Evolutionary conservation across 2,888 invertebrate genomes (phyloP).

Genomic region (Trissolcus japonicus): DNA sequence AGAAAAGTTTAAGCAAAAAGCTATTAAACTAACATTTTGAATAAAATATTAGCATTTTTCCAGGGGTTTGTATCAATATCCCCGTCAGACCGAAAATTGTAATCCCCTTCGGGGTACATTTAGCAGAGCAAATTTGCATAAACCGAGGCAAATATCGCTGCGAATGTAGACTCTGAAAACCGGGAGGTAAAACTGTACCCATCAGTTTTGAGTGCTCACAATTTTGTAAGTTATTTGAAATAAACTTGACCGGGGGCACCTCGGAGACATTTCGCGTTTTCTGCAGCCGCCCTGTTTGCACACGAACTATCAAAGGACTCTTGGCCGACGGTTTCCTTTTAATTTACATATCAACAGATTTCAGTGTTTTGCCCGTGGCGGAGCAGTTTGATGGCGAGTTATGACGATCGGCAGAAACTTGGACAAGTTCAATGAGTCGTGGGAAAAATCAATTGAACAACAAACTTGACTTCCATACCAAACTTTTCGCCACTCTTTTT

Average conservation of each 20-base stretch:
- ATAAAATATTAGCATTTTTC: too few species aligned
- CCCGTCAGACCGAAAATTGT: too few species aligned
- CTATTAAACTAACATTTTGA: too few species aligned
- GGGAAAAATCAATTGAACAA: constrained; percentile 41
- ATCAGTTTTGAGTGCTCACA: neutral
- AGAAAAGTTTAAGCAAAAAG: too few species aligned
- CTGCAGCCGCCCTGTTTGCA: neutral
- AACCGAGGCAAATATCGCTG: too few species aligned
- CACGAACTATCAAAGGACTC: constrained; percentile 28
- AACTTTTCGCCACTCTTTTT: constrained; percentile 75
- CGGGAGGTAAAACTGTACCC: too few species aligned
- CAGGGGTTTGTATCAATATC: too few species aligned
- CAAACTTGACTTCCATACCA: constrained; percentile 58
- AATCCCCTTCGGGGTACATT: too few species aligned
- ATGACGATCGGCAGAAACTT: constrained; percentile 49
- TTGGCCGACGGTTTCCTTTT: constrained; percentile 21
- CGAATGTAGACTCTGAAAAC: too few species aligned
- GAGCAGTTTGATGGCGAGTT: constrained; percentile 43
- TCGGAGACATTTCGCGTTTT: neutral
- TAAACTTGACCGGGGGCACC: neutral
- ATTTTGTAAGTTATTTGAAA: neutral
- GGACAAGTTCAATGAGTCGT: constrained; percentile 56
- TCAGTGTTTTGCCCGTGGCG: constrained; percentile 35
- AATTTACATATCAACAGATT: constrained; percentile 53
- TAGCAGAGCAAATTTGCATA: too few species aligned